Evolutionary conservation across 2,113 vertebrate genomes (phyloP).

Genomic region (Gulo gulo): DNA sequence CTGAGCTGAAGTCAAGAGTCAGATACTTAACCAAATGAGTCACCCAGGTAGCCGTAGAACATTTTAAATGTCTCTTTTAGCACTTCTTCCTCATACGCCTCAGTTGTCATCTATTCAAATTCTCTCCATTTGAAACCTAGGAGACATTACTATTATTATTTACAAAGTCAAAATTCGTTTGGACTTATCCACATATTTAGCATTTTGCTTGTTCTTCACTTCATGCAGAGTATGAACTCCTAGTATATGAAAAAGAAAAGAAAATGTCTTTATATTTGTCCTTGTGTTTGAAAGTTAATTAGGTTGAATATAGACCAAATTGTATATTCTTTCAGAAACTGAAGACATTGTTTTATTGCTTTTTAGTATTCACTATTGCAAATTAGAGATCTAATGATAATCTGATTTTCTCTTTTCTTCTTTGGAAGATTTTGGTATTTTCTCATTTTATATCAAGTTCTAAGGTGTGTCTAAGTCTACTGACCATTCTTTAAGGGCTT

Average conservation of each 20-base stretch:
- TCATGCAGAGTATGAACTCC: background rate
- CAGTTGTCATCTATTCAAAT: background rate
- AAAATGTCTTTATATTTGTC: background rate
- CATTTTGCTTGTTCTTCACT: background rate
- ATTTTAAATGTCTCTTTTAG: background rate
- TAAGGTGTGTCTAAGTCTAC: background rate
- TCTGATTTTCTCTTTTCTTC: conserved; percentile 11
- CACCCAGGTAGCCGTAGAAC: background rate
- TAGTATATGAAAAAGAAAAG: background rate
- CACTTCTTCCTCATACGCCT: background rate
- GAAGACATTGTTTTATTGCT: background rate
- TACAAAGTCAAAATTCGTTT: conserved; percentile 13
- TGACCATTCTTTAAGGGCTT: background rate
- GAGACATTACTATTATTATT: background rate
- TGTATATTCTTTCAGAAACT: background rate
- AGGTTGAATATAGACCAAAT: background rate
- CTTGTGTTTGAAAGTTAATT: background rate
- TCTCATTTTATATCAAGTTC: background rate
- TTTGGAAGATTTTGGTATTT: background rate
- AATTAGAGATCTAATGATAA: background rate
- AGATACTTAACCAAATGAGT: background rate
- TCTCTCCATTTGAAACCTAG: background rate
- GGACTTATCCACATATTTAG: background rate
- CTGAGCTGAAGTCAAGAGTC: background rate
- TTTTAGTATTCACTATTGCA: background rate